These are phyloP conservation scores for Brachionus paranguensis DNA, from an alignment of 1,140 invertebrate genomes.

Conservation along the genomic window DNA sequence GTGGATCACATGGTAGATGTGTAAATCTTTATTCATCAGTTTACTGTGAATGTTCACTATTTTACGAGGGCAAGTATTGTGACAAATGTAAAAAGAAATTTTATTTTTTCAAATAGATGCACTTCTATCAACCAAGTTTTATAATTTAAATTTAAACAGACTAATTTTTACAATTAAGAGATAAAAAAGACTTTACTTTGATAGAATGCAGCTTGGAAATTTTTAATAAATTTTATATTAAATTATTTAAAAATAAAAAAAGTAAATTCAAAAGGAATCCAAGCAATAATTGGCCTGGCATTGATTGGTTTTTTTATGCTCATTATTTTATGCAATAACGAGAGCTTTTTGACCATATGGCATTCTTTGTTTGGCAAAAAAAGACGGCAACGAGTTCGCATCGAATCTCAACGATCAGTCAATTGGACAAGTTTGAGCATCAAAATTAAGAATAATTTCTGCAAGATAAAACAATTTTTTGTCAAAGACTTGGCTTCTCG, in stretches of 20 bases:
- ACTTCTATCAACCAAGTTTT: background rate
- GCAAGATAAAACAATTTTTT: background rate
- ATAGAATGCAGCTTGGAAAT: too few relatives aligned
- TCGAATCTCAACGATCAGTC: background rate
- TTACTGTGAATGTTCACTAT: constrained; percentile 23
- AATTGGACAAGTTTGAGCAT: constrained; percentile 28
- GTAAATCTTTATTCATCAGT: background rate
- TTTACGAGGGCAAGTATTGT: constrained; percentile 25
- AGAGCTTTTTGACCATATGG: background rate
- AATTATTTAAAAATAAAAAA: too few relatives aligned
- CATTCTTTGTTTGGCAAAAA: background rate
- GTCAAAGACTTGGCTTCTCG: background rate
- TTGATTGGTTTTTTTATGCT: background rate
- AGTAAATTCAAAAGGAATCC: constrained; percentile 32
- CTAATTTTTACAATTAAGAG: too few relatives aligned
- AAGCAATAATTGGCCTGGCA: constrained; percentile 10
- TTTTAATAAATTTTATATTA: too few relatives aligned
- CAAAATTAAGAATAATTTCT: background rate
- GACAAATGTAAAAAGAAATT: background rate
- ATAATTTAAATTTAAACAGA: background rate
- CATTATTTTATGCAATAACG: background rate
- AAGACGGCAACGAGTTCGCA: background rate
- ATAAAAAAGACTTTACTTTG: too few relatives aligned
- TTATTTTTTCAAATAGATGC: background rate
- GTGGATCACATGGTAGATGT: constrained; percentile 6